A percentile compares a stretch with the other conserved stretches of the same genome.
Evolutionary conservation across 2,888 invertebrate species (phyloP).

Genomic region (Megastigmus dorsalis): DNA sequence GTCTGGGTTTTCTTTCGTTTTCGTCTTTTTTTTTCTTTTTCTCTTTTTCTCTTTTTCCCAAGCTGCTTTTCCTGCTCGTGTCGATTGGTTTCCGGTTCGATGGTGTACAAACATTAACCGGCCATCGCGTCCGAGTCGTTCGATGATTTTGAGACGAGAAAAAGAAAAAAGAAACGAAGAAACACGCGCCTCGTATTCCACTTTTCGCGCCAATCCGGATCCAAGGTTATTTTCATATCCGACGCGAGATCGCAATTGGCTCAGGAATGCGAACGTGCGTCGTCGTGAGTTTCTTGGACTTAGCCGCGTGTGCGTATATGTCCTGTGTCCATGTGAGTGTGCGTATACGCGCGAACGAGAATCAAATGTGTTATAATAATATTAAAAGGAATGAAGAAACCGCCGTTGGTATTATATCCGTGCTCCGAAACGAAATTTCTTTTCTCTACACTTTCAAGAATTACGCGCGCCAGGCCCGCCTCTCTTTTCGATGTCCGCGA

Average conservation of each 20-base stretch:
- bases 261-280: slow-evolving; percentile 38
- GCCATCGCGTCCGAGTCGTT: not conserved
- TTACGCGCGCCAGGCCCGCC: not conserved
- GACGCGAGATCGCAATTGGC: slow-evolving; percentile 33
- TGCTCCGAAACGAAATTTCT: too few species aligned
- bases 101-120: too few species aligned
- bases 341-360: not conserved
- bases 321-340: too few species aligned
- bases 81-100: too few species aligned
- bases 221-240: slow-evolving; percentile 56
- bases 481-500: not conserved
- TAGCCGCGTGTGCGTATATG: not conserved
- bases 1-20: too few species aligned
- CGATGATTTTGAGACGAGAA: not conserved
- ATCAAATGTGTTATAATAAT: too few species aligned
- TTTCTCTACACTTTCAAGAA: not conserved
- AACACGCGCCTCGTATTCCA: slow-evolving; percentile 4
- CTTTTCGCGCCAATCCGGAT: slow-evolving; percentile 42
- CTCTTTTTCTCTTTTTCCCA: too few species aligned
- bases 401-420: not conserved
- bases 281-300: slow-evolving; percentile 2
- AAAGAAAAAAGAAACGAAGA: not conserved
- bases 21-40: too few species aligned
- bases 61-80: too few species aligned
- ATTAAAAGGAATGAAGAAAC: not conserved